Conservation (phyloP, 2,113 vertebrate genomes). For the Murina feae region DNA sequence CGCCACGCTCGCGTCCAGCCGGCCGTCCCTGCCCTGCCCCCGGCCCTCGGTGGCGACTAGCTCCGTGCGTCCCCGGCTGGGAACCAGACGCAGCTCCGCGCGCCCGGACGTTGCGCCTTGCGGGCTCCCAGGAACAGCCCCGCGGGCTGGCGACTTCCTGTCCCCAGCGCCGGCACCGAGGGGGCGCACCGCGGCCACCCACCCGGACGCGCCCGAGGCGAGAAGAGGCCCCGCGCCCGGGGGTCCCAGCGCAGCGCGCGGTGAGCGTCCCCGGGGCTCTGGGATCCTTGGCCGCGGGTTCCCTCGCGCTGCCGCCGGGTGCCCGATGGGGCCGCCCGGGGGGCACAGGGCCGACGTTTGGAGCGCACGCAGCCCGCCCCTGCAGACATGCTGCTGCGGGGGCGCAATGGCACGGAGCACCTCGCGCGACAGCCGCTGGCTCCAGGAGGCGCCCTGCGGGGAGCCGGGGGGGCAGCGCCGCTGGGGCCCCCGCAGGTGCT, state of each 20-base stretch:
- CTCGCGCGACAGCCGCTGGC: not conserved
- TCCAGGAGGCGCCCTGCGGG: not conserved
- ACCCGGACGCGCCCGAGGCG: not conserved
- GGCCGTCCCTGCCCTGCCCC: not conserved
- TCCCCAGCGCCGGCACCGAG: not conserved
- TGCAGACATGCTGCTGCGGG: constrained; percentile 57
- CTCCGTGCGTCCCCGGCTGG: not conserved
- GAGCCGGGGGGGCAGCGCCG: not conserved
- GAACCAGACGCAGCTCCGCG: not conserved
- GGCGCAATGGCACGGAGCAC: not conserved
- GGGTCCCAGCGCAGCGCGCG: not conserved
- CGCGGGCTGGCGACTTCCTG: not conserved
- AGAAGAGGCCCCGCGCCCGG: not conserved
- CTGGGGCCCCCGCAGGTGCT: constrained; percentile 80
- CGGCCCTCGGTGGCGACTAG: not conserved
- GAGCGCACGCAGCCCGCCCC: not conserved
- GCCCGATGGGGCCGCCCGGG: constrained; percentile 63
- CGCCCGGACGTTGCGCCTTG: not conserved
- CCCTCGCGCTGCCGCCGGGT: not conserved
- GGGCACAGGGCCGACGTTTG: constrained; percentile 6
- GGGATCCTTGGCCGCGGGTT: not conserved
- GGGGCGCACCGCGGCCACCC: not conserved
- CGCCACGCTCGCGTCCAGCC: not conserved
- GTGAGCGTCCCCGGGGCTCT: not conserved
- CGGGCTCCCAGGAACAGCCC: not conserved